phyloP scores from a whole-genome alignment of 2,888 invertebrate species.

The Xylota segnis region DNA sequence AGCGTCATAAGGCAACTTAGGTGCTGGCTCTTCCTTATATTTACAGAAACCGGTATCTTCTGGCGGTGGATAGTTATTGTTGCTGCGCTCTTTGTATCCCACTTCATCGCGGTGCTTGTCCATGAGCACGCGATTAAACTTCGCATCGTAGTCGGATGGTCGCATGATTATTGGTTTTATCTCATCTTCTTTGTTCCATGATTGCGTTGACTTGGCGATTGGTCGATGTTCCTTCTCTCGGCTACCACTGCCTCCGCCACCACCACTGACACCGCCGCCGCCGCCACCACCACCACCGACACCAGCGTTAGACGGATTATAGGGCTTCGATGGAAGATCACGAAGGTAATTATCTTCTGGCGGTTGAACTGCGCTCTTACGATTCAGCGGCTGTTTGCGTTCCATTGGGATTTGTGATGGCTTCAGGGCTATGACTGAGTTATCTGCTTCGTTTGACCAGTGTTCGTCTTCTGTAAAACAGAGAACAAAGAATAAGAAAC shows the following conservation, averaged over 20 bases:
- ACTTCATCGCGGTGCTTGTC: slow-evolving; percentile 77
- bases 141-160: slow-evolving; percentile 83
- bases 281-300: slow-evolving; percentile 65
- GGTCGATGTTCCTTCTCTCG: slow-evolving; percentile 75
- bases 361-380: slow-evolving; percentile 82
- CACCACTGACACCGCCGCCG: slow-evolving; percentile 25
- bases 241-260: slow-evolving; percentile 65
- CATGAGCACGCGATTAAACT: slow-evolving; percentile 83
- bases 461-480: slow-evolving; percentile 82
- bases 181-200: slow-evolving; percentile 83
- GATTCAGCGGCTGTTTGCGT: slow-evolving; percentile 81
- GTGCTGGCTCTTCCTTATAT: slow-evolving; percentile 68
- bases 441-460: slow-evolving; percentile 84
- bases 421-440: slow-evolving; percentile 83
- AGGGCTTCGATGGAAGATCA: slow-evolving; percentile 83
- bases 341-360: slow-evolving; percentile 83
- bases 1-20: slow-evolving; percentile 69
- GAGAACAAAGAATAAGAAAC: slow-evolving; percentile 2
- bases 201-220: slow-evolving; percentile 70
- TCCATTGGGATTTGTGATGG: slow-evolving; percentile 83
- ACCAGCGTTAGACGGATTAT: slow-evolving; percentile 78
- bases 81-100: slow-evolving; percentile 79
- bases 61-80: slow-evolving; percentile 70
- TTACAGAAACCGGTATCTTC: slow-evolving; percentile 73
- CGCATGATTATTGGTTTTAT: slow-evolving; percentile 84